A percentile compares a stretch with the other conserved stretches of the same genome.
phyloP scores from a whole-genome alignment of 2,113 vertebrate genomes.

The Todiramphus chloris region DNA sequence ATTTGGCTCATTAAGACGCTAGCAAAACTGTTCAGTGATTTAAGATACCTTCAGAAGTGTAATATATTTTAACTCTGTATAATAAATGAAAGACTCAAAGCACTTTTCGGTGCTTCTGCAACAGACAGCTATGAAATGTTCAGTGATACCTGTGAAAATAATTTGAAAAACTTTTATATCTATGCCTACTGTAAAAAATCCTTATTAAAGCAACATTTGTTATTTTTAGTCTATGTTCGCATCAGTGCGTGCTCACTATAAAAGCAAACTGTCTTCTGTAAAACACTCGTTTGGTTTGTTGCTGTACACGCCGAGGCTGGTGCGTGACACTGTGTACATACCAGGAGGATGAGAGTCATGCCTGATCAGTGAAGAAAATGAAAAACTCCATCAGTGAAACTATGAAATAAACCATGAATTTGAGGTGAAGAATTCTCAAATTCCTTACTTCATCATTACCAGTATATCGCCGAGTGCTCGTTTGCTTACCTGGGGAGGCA shows the following conservation, averaged over 20 bases:
- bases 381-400: background rate
- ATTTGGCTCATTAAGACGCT: constrained; percentile 70
- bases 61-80: constrained; percentile 80
- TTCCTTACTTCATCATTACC: background rate
- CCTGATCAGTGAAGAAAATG: background rate
- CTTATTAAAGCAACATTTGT: constrained; percentile 71
- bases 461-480: accelerated
- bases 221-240: constrained; percentile 69
- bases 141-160: constrained; percentile 69
- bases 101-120: constrained; percentile 63
- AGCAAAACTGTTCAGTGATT: constrained; percentile 71
- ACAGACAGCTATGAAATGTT: constrained; percentile 71
- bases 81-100: constrained; percentile 74
- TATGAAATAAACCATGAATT: constrained; percentile 45
- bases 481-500: background rate
- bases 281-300: constrained; percentile 34
- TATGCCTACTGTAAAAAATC: constrained; percentile 66
- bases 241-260: constrained; percentile 67
- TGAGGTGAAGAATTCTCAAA: constrained; percentile 23
- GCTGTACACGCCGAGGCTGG: constrained; percentile 22
- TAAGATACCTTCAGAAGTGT: constrained; percentile 72
- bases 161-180: constrained; percentile 76
- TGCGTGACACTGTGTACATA: constrained; percentile 29
- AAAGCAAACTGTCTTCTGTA: constrained; percentile 50
- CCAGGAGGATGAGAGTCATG: background rate